A percentile compares a stretch with the other conserved stretches of the same genome.
phyloP scores from a whole-genome alignment of 2,797 vertebrate genomes.

The Enteromius radiatus region DNA sequence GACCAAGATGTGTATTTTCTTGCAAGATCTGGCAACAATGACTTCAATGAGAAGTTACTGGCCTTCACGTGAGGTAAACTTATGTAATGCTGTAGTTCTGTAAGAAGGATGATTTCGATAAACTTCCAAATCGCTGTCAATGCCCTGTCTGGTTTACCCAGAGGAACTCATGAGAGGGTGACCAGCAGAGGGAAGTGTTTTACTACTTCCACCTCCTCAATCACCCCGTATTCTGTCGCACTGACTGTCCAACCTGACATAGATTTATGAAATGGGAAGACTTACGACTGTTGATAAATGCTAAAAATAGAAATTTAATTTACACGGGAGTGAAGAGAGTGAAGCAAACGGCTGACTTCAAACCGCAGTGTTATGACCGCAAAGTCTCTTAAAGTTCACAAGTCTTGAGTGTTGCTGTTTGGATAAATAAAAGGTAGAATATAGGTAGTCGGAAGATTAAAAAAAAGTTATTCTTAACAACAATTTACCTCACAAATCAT shows the following conservation, averaged over 20 bases:
- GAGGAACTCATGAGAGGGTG: constrained; percentile 47
- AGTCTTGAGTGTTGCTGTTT: background rate
- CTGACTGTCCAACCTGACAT: constrained; percentile 2
- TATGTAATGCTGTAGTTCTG: no score
- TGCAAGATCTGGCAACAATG: background rate
- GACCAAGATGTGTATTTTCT: background rate
- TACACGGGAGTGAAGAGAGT: background rate
- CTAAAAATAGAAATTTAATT: background rate
- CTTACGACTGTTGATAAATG: background rate
- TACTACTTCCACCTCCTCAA: constrained; percentile 62
- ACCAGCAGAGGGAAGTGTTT: constrained; percentile 83
- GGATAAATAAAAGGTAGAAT: background rate
- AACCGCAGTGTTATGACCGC: background rate
- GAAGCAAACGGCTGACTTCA: background rate
- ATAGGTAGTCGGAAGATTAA: background rate
- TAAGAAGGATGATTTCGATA: background rate
- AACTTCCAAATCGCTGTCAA: background rate
- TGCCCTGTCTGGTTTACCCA: background rate
- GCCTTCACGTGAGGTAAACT: background rate
- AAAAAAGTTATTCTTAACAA: background rate
- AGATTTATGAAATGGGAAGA: background rate
- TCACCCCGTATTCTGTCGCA: background rate
- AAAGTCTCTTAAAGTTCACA: background rate
- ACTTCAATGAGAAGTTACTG: background rate
- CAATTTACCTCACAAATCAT: background rate